Percentiles rank a stretch among this genome's conserved stretches.
Evolutionary conservation across 1,140 invertebrate genomes (phyloP).

Genomic region (Sarcophaga peregrina): DNA sequence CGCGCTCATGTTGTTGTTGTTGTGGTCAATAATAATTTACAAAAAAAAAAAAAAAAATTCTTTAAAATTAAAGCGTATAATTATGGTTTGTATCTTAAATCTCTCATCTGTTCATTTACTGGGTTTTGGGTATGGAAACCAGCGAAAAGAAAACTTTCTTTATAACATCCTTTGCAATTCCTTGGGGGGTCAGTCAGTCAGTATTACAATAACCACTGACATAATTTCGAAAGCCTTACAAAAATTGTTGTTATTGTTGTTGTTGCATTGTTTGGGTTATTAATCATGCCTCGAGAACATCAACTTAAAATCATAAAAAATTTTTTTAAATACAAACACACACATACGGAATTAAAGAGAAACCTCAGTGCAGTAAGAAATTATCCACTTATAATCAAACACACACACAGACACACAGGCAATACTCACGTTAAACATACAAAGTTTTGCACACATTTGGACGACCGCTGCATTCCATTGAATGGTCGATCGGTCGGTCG

Average conservation of each 20-base stretch:
- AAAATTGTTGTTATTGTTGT: not conserved
- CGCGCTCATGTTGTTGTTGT: not conserved
- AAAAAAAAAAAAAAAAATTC: too few species aligned
- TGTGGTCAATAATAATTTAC: not conserved
- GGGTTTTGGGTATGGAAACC: not conserved
- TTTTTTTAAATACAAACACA: not conserved
- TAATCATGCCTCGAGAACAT: not conserved
- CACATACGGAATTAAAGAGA: not conserved
- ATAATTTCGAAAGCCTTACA: conserved; percentile 8
- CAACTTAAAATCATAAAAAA: not conserved
- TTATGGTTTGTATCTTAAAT: not conserved
- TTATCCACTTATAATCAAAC: too few species aligned
- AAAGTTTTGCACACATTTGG: not conserved
- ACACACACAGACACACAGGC: too few species aligned
- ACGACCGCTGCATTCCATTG: conserved; percentile 12
- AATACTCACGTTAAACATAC: not conserved
- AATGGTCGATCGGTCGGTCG: too few species aligned
- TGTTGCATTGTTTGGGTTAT: not conserved
- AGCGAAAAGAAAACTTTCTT: not conserved
- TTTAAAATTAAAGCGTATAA: not conserved
- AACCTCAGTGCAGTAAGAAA: not conserved
- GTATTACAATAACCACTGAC: not conserved
- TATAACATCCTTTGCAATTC: not conserved
- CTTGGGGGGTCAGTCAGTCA: not conserved
- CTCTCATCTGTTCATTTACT: not conserved